These are phyloP conservation scores for Parambassis ranga DNA, from an alignment of 2,797 vertebrate genomes.

Conservation along the genomic window DNA sequence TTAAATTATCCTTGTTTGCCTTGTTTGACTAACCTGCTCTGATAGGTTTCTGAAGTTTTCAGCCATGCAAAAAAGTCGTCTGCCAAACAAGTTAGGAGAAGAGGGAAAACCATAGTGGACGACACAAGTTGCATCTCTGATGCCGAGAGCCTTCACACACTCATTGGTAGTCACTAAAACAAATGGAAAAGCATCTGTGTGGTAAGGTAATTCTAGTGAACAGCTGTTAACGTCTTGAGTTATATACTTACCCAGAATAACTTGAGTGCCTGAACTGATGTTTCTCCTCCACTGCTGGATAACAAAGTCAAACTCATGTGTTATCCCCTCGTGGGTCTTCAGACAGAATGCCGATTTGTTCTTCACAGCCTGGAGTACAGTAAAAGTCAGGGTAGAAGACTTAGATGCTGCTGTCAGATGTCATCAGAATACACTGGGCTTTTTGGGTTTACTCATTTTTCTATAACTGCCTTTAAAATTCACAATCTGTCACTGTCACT, in stretches of 20 bases:
- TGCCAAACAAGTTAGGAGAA: conserved; percentile 81
- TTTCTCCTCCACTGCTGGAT: conserved; percentile 86
- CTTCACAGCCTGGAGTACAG: conserved; percentile 80
- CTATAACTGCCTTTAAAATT: too few species aligned
- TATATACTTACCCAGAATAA: conserved; percentile 89
- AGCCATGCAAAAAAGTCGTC: conserved; percentile 84
- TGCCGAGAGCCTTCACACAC: conserved; percentile 78
- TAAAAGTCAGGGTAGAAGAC: background rate
- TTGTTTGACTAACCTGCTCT: conserved; percentile 70
- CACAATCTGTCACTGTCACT: too few species aligned
- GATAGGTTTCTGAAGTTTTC: conserved; percentile 81
- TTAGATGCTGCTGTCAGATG: background rate
- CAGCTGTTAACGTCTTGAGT: background rate
- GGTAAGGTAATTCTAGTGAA: background rate
- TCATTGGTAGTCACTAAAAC: conserved; percentile 85
- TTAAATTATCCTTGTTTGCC: accelerated
- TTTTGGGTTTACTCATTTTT: too few species aligned
- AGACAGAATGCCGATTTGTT: conserved; percentile 85
- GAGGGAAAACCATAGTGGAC: conserved; percentile 89
- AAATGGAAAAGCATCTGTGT: background rate
- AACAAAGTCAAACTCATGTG: conserved; percentile 71
- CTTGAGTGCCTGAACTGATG: conserved; percentile 72
- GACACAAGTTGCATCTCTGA: conserved; percentile 88
- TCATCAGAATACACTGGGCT: too few species aligned
- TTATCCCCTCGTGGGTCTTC: conserved; percentile 78